These are phyloP conservation scores for Sebastes alutus DNA, from an alignment of 2,797 vertebrate species.

Conservation along the genomic window DNA sequence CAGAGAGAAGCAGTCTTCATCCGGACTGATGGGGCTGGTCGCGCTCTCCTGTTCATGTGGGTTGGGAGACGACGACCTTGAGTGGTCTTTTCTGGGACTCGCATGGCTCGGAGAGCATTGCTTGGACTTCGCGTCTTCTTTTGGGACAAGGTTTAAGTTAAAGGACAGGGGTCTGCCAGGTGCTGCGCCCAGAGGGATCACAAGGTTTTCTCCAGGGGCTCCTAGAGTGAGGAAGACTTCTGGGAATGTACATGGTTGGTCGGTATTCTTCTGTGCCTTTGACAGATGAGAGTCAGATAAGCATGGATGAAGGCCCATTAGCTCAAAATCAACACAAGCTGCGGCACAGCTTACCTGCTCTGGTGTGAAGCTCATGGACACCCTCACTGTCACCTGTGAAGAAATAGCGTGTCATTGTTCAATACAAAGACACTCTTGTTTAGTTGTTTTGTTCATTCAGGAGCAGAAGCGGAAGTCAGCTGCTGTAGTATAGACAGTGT, in stretches of 20 bases:
- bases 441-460: neutral
- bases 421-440: neutral
- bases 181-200: conserved; percentile 72
- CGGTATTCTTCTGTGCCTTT: conserved; percentile 51
- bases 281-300: conserved; percentile 28
- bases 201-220: conserved; percentile 72
- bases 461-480: too few species aligned
- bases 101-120: conserved; percentile 49
- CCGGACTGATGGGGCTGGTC: conserved; percentile 39
- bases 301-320: neutral
- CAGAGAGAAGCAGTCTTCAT: conserved; percentile 76
- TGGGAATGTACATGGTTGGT: conserved; percentile 61
- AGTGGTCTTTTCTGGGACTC: conserved; percentile 53
- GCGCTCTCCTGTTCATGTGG: conserved; percentile 9
- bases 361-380: conserved; percentile 80
- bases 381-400: conserved; percentile 74
- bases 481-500: too few species aligned
- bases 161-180: conserved; percentile 68
- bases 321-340: neutral
- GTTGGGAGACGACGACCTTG: conserved; percentile 59
- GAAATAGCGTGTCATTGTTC: conserved; percentile 10
- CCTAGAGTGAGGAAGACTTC: conserved; percentile 80
- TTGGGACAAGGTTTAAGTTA: conserved; percentile 70
- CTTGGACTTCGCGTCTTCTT: conserved; percentile 43
- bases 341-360: conserved; percentile 59